These are phyloP conservation scores for Microplitis deprimator DNA, from an alignment of 2,888 invertebrate genomes.

Conservation along the genomic window DNA sequence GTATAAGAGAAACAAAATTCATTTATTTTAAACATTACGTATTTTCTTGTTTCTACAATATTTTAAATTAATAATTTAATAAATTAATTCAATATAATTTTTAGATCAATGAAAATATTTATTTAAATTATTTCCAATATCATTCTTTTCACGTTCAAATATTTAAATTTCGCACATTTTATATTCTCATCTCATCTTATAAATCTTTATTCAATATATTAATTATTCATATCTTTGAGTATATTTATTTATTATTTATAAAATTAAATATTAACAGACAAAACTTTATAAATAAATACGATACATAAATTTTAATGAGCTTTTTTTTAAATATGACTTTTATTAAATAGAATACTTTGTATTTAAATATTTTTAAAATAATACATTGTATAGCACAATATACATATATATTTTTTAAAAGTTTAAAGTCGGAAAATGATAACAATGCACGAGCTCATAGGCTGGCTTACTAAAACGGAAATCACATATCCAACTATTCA, in stretches of 20 bases:
- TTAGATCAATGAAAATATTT: conserved; percentile 7
- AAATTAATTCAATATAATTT: neutral
- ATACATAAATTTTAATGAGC: no score
- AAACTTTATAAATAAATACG: no score
- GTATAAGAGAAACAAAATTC: conserved; percentile 42
- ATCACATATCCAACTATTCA: conserved; percentile 24
- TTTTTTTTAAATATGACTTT: no score
- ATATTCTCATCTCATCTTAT: conserved; percentile 31
- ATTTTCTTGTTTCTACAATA: conserved; percentile 7
- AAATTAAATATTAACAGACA: no score
- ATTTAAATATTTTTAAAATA: no score
- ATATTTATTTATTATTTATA: neutral
- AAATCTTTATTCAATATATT: neutral
- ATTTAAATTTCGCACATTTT: neutral
- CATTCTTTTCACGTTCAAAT: neutral
- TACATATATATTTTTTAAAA: neutral
- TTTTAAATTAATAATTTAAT: neutral
- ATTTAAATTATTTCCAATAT: neutral
- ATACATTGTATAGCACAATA: no score
- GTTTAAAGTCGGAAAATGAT: neutral
- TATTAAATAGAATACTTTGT: no score
- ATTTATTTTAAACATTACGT: conserved; percentile 34
- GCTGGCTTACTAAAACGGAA: conserved; percentile 25
- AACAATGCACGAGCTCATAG: neutral
- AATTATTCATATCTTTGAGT: conserved; percentile 1